Evolutionary conservation across 2,113 vertebrate species (phyloP).

Genomic region (Neomonachus schauinslandi): DNA sequence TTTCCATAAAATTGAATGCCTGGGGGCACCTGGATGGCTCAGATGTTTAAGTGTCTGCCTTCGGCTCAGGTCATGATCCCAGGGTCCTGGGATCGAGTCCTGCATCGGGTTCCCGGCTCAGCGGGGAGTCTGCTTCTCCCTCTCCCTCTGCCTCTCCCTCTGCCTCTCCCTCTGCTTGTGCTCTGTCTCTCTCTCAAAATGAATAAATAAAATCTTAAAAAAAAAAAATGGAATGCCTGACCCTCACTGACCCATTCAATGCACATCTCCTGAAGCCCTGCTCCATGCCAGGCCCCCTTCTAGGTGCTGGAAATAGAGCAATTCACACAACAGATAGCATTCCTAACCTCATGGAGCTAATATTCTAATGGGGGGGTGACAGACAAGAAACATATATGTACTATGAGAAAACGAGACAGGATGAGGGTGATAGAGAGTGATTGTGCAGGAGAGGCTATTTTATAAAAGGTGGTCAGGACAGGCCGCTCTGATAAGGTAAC

Average conservation of each 20-base stretch:
- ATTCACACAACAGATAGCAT: not conserved
- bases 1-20: not conserved
- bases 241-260: not conserved
- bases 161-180: no score
- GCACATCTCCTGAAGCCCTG: not conserved
- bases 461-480: not conserved
- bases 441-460: not conserved
- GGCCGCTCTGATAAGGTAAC: not conserved
- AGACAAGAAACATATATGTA: not conserved
- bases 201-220: no score
- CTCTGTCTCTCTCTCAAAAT: no score
- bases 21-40: no score
- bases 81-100: no score
- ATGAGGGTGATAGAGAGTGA: not conserved
- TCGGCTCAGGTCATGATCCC: no score
- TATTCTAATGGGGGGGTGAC: not conserved
- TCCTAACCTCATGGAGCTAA: not conserved
- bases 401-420: not conserved
- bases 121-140: no score
- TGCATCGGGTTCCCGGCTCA: no score
- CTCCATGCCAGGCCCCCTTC: not conserved
- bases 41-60: no score
- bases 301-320: not conserved
- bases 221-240: not conserved
- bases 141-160: no score